A percentile compares a stretch with the other conserved stretches of the same genome.
These are phyloP conservation scores for Aleiodes leptofemur DNA, from an alignment of 2,888 invertebrate genomes.

Conservation along the genomic window DNA sequence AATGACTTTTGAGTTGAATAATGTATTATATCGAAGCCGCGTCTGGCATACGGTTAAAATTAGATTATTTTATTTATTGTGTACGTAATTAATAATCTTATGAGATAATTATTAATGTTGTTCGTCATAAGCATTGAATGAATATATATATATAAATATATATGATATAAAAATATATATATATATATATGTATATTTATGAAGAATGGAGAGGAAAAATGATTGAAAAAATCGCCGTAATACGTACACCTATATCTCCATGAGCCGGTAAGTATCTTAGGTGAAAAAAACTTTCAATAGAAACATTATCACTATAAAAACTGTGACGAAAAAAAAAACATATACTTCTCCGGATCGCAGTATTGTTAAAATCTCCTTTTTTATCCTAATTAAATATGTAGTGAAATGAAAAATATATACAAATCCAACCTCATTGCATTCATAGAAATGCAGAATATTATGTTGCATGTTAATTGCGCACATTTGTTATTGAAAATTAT, in stretches of 20 bases:
- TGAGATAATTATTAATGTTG: conserved; percentile 70
- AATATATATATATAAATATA: conserved; percentile 44
- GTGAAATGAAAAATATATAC: neutral
- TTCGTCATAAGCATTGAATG: conserved; percentile 65
- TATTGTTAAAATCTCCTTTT: conserved; percentile 23
- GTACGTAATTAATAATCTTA: conserved; percentile 66
- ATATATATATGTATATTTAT: conserved; percentile 22
- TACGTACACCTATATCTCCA: conserved; percentile 15
- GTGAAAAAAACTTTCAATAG: conserved; percentile 24
- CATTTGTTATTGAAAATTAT: conserved; percentile 5
- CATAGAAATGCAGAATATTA: conserved; percentile 5
- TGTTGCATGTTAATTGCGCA: neutral
- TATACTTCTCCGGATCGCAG: conserved; percentile 30
- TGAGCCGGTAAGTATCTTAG: neutral
- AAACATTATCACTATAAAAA: conserved; percentile 3
- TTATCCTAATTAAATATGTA: neutral
- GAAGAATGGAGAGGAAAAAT: conserved; percentile 10
- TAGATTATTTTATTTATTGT: conserved; percentile 72
- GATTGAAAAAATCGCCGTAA: conserved; percentile 30
- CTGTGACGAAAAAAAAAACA: conserved; percentile 28
- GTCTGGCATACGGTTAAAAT: conserved; percentile 26
- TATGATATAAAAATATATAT: neutral
- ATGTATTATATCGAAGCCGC: conserved; percentile 8
- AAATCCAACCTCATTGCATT: conserved; percentile 12
- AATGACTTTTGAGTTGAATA: neutral